Evolutionary conservation across 2,888 invertebrate genomes (phyloP), one percentile per base, ranked within the genome.

Genomic region (Heliconius hortense): DNA sequence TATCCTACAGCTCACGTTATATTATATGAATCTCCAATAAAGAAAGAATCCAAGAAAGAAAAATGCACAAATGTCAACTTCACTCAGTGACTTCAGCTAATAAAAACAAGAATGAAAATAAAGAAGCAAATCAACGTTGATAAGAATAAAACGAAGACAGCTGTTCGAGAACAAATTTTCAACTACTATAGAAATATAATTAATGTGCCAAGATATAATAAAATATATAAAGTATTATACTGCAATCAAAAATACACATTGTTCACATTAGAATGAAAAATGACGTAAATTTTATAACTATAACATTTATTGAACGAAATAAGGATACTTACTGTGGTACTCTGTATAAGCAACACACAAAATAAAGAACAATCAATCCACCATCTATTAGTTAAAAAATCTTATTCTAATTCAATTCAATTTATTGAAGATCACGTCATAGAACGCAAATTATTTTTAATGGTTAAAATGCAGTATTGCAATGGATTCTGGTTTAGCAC

Each of bases 361-460:
- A 77, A 79, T 79, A 76, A 72, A 66, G 15, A 66, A 69, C 79
- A 84, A 83, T 83, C 84, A 87, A 85, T 84, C 83, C 82, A 87
- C 84, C 86, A 87, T 88, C 81, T 82, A 87, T 83, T 83, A 79
- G 56, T 77, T 76, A 81, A 78, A 83, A 80, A 80, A 77, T 79
- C 77, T 53, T 75, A 76, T 75, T 72, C 68, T 77, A 78, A 75
- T 77, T 77, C 78, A 77, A 78, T 76, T 78, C 76, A 76, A 74
- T 77, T 73, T 77, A 79, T 60, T 63, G 77, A 80, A 72, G 73
- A 81, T 82, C 81, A 79, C 81, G 81, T 81, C 80, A 81, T 79
- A 75, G 79, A 79, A 79, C 70, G 67, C 63, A 75, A 74, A 74
- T 69, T 72, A 66, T 59, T 77, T 77, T 72, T 73, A 75, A 74